Evolutionary conservation across 2,113 vertebrate genomes (phyloP).

Genomic region (Saimiri boliviensis): DNA sequence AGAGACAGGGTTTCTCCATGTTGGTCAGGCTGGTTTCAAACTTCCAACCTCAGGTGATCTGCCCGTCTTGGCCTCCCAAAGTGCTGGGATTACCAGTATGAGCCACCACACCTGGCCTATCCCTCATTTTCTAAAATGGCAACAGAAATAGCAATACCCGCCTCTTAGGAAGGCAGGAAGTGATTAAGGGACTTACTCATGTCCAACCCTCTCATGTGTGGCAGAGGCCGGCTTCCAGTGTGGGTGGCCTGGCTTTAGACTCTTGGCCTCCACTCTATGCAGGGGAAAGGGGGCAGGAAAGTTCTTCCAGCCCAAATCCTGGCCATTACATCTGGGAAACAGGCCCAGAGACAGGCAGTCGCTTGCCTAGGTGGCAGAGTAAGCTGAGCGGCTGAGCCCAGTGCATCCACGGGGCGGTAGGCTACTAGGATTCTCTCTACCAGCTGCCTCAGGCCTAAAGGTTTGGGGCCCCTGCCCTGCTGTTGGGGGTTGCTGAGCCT

Average conservation of each 20-base stretch:
- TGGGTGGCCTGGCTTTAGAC: not conserved
- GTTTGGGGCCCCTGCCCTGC: accelerated
- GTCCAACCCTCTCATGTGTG: not conserved
- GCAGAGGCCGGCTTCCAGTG: not conserved
- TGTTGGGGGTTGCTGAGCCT: not conserved
- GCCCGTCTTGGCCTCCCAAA: no score
- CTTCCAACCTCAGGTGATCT: no score
- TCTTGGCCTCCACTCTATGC: not conserved
- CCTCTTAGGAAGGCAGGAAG: not conserved
- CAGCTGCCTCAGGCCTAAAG: not conserved
- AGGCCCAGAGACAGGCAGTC: not conserved
- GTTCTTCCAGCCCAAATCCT: not conserved
- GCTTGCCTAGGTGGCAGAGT: not conserved
- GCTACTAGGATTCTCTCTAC: not conserved
- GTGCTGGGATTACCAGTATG: no score
- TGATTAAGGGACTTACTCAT: accelerated
- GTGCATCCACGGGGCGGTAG: not conserved
- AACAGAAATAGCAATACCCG: not conserved
- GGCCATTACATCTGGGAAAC: not conserved
- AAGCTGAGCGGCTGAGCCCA: not conserved
- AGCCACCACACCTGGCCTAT: no score
- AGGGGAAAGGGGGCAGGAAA: no score
- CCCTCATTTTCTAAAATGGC: not conserved
- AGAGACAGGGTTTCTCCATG: no score
- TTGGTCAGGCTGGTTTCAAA: no score